Evolutionary conservation across 2,113 vertebrate species (phyloP).

Genomic region (Tetrao urogallus): DNA sequence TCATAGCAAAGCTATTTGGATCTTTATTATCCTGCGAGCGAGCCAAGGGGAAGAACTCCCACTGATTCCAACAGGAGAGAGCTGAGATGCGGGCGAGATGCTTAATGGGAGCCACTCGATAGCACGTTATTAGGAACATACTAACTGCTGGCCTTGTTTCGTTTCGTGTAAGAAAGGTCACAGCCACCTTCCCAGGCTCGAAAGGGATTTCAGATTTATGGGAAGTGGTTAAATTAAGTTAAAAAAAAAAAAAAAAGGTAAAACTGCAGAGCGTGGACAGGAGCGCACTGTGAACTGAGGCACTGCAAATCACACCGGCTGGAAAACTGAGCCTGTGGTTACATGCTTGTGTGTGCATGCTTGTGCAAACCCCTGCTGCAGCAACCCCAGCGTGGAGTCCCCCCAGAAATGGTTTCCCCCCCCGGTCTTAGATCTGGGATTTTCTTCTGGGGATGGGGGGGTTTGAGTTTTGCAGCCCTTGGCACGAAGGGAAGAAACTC

Average conservation of each 20-base stretch:
- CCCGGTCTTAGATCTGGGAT: accelerated
- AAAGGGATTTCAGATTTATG: not conserved
- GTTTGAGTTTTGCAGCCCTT: not conserved
- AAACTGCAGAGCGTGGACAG: accelerated
- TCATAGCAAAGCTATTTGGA: not conserved
- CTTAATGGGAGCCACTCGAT: not conserved
- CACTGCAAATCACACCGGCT: accelerated
- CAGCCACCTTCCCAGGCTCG: not conserved
- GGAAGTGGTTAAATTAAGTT: not conserved
- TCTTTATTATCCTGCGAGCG: not conserved
- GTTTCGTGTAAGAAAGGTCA: not conserved
- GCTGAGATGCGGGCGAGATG: not conserved
- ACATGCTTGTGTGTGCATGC: accelerated
- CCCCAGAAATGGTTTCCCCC: accelerated
- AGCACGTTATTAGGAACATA: accelerated
- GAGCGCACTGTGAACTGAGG: accelerated
- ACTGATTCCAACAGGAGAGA: not conserved
- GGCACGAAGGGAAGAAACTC: not conserved
- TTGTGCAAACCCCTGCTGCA: not conserved
- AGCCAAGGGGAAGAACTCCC: not conserved
- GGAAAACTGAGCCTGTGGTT: not conserved
- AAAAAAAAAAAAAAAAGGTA: not conserved
- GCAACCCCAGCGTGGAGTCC: accelerated
- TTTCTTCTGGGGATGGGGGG: not conserved
- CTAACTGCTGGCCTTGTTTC: not conserved